Evolutionary conservation across 2,113 vertebrate species (phyloP).

Genomic region (Crotalus helleri): DNA sequence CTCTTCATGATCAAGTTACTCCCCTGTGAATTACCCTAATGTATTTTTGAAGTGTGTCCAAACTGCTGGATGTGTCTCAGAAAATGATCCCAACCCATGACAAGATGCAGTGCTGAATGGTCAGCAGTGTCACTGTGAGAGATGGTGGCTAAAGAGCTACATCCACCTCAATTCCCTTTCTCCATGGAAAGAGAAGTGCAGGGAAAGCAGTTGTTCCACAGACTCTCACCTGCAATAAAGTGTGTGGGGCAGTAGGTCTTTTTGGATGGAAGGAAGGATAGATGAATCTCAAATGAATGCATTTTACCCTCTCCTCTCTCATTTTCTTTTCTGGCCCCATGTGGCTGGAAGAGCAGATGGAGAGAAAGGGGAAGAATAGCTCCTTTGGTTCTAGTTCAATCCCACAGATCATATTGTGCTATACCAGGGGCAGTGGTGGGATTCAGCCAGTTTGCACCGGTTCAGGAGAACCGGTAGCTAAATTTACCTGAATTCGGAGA

Average conservation of each 20-base stretch:
- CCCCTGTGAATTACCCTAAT: neutral
- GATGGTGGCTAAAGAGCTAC: neutral
- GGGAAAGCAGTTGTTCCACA: neutral
- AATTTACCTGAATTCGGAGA: too few species aligned
- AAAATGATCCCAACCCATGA: neutral
- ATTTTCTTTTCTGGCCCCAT: neutral
- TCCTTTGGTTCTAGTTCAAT: neutral
- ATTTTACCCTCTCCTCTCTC: neutral
- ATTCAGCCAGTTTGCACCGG: too few species aligned
- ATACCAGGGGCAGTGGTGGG: neutral
- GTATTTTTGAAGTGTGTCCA: neutral
- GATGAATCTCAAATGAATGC: neutral
- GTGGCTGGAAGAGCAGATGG: neutral
- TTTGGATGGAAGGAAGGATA: neutral
- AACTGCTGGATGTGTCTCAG: neutral
- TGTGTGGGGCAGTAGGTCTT: neutral
- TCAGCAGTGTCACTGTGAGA: neutral
- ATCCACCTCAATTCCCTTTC: neutral
- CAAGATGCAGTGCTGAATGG: neutral
- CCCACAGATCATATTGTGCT: neutral
- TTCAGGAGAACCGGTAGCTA: too few species aligned
- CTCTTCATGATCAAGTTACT: neutral
- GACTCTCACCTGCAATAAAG: neutral
- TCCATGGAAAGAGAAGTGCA: neutral
- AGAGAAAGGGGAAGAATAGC: neutral